phyloP scores from a whole-genome alignment of 1,140 invertebrate species.

The Brachionus rubens region DNA sequence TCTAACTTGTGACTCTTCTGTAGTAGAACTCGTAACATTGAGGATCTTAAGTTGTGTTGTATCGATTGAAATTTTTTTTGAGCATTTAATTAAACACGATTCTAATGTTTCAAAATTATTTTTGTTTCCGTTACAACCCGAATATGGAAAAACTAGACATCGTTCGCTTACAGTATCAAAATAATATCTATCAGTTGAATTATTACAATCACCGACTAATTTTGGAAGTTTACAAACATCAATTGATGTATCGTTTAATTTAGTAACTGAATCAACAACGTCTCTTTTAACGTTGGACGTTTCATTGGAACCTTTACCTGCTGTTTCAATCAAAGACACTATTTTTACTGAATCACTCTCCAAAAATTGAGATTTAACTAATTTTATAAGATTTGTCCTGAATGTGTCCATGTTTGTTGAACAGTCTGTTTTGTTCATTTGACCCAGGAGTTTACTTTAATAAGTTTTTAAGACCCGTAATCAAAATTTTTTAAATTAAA shows the following conservation, averaged over 20 bases:
- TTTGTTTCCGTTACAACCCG: slow-evolving; percentile 81
- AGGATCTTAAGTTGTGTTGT: too few species aligned
- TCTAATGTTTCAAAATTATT: slow-evolving; percentile 81
- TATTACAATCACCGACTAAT: slow-evolving; percentile 76
- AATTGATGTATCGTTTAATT: background rate
- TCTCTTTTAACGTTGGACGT: background rate
- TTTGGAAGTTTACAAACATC: slow-evolving; percentile 58
- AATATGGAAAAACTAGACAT: slow-evolving; percentile 79
- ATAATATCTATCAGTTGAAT: slow-evolving; percentile 75
- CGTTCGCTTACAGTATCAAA: slow-evolving; percentile 70
- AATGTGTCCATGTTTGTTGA: background rate
- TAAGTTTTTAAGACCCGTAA: background rate
- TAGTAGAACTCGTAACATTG: too few species aligned
- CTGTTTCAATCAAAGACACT: background rate
- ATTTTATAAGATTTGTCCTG: background rate
- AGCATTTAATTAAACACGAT: slow-evolving; percentile 64
- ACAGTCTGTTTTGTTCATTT: background rate
- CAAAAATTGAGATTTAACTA: background rate
- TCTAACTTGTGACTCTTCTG: too few species aligned
- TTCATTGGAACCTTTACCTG: background rate
- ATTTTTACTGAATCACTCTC: background rate
- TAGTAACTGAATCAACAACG: background rate
- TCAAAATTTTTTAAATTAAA: background rate
- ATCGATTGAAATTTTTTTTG: background rate
- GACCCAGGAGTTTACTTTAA: slow-evolving; percentile 7